Percentiles rank a stretch among this genome's conserved stretches.
phyloP scores from a whole-genome alignment of 2,113 vertebrate species.

The Mohoua ochrocephala region DNA sequence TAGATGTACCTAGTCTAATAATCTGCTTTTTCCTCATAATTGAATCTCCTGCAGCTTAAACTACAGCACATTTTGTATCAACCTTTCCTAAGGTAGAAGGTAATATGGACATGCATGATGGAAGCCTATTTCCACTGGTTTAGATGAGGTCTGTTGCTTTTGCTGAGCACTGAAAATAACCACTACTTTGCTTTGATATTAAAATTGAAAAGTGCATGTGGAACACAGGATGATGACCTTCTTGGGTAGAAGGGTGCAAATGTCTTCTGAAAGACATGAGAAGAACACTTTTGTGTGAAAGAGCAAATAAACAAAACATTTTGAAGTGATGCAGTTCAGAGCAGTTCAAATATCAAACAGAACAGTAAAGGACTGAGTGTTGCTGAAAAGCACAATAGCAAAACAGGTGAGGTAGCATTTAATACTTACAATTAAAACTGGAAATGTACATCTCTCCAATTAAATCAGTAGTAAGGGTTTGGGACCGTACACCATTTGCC shows the following conservation, averaged over 20 bases:
- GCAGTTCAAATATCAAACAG: background rate
- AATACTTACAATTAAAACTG: background rate
- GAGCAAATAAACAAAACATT: background rate
- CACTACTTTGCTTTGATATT: background rate
- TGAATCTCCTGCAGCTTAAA: slow-evolving; percentile 27
- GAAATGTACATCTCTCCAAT: background rate
- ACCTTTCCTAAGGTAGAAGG: slow-evolving; percentile 37
- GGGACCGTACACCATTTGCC: background rate
- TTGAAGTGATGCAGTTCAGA: background rate
- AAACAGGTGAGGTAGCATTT: background rate
- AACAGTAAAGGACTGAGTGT: background rate
- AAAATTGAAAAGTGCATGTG: background rate
- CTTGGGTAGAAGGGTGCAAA: background rate
- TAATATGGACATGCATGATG: slow-evolving; percentile 16
- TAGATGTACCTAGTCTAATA: slow-evolving; percentile 35
- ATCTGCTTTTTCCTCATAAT: slow-evolving; percentile 47
- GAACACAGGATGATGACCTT: background rate
- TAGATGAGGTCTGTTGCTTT: background rate
- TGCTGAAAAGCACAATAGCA: background rate
- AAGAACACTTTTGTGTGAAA: background rate
- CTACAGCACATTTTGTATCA: slow-evolving; percentile 27
- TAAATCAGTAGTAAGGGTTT: background rate
- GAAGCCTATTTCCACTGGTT: background rate
- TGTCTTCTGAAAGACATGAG: background rate
- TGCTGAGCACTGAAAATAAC: background rate